These are phyloP conservation scores for Chionomys nivalis DNA, from an alignment of 2,113 vertebrate species.

Conservation along the genomic window DNA sequence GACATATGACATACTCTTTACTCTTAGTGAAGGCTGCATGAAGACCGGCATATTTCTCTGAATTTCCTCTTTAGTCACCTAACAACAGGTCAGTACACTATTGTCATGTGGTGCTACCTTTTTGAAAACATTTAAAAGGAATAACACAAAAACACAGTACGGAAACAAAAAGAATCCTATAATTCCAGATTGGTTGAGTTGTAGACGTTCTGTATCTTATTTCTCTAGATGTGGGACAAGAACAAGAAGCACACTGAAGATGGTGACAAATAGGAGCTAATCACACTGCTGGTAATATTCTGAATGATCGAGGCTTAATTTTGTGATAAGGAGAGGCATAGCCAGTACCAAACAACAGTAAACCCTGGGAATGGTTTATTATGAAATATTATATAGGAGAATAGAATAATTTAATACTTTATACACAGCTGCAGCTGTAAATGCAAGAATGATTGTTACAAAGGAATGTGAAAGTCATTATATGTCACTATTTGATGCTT, in stretches of 20 bases:
- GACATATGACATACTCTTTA: not conserved
- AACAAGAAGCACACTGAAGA: not conserved
- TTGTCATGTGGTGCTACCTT: not conserved
- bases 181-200: not conserved
- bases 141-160: not conserved
- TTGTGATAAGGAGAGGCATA: not conserved
- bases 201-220: not conserved
- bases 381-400: not conserved
- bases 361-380: not conserved
- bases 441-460: not conserved
- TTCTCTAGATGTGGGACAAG: not conserved
- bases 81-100: not conserved
- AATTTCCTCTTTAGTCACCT: not conserved
- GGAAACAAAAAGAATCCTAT: not conserved
- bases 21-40: not conserved
- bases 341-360: not conserved
- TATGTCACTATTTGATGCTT: not conserved
- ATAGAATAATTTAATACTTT: not conserved
- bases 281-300: rapidly evolving
- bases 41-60: not conserved
- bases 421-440: not conserved
- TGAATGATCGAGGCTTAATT: not conserved
- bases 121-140: not conserved
- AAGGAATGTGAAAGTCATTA: not conserved
- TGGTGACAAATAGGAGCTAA: not conserved